Conservation (phyloP, 2,888 invertebrate genomes). For the Keiferia lycopersicella region DNA sequence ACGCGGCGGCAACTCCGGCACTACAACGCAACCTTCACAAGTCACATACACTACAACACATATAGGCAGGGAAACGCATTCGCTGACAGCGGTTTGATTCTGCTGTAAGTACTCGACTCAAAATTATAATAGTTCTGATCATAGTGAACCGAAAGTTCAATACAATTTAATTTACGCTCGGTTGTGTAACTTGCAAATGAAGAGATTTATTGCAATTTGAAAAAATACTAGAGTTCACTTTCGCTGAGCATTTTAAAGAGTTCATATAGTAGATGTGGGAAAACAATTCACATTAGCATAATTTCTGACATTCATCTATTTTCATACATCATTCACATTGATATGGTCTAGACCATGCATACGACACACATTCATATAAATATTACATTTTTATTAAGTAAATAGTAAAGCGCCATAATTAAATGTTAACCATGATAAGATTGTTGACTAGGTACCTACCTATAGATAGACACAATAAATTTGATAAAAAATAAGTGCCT, state of each 20-base stretch:
- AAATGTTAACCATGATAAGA: too few species aligned
- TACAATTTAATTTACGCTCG: neutral
- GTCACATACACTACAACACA: neutral
- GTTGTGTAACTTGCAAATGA: too few species aligned
- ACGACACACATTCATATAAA: neutral
- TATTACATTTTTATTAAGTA: neutral
- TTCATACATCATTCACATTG: neutral
- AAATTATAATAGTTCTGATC: neutral
- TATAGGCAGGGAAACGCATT: neutral
- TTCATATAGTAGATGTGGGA: neutral
- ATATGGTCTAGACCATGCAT: conserved; percentile 11
- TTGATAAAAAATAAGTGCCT: too few species aligned
- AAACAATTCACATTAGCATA: neutral
- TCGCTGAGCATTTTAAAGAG: neutral
- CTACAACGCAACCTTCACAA: conserved; percentile 42
- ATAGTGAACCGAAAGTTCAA: neutral
- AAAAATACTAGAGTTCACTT: neutral
- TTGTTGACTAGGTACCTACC: too few species aligned
- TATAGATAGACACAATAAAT: too few species aligned
- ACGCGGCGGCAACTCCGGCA: conserved; percentile 92
- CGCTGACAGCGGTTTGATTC: neutral
- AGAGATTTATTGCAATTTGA: too few species aligned
- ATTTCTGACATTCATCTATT: neutral
- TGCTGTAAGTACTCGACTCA: neutral
- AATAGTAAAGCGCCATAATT: neutral